Conservation (phyloP, 2,888 invertebrate genomes). For the Quadroppia sp. region DNA sequence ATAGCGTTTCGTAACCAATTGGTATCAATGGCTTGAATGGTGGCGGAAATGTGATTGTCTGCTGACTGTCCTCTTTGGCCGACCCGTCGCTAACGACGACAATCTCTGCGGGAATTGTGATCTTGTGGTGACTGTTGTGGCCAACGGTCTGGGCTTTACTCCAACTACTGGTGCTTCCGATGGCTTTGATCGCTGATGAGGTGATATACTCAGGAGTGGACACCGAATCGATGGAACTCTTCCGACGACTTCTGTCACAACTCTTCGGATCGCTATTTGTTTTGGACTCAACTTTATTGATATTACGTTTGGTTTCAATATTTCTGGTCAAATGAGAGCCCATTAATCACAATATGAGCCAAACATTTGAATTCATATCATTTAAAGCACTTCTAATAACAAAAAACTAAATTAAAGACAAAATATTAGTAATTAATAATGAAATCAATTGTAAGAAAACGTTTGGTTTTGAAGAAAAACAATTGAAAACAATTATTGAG, state of each 20-base stretch:
- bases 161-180: background rate
- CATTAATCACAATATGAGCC: background rate
- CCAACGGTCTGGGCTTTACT: background rate
- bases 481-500: slow-evolving; percentile 1
- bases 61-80: background rate
- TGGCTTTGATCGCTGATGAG: background rate
- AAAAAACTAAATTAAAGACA: background rate
- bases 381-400: background rate
- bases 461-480: background rate
- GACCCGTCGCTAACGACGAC: slow-evolving; percentile 5
- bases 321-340: slow-evolving; percentile 19
- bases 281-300: background rate
- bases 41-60: slow-evolving; percentile 7
- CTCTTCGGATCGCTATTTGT: slow-evolving; percentile 2
- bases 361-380: background rate
- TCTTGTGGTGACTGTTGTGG: background rate
- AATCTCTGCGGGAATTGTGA: slow-evolving; percentile 15
- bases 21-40: slow-evolving; percentile 40
- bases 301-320: background rate
- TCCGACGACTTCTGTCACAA: slow-evolving; percentile 2
- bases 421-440: background rate
- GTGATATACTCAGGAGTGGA: background rate
- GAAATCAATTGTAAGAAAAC: background rate
- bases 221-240: slow-evolving; percentile 10
- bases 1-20: slow-evolving; percentile 37